A percentile compares a stretch with the other conserved stretches of the same genome.
Evolutionary conservation across 2,797 vertebrate genomes (phyloP).

Genomic region (Sebastiscus tertius): DNA sequence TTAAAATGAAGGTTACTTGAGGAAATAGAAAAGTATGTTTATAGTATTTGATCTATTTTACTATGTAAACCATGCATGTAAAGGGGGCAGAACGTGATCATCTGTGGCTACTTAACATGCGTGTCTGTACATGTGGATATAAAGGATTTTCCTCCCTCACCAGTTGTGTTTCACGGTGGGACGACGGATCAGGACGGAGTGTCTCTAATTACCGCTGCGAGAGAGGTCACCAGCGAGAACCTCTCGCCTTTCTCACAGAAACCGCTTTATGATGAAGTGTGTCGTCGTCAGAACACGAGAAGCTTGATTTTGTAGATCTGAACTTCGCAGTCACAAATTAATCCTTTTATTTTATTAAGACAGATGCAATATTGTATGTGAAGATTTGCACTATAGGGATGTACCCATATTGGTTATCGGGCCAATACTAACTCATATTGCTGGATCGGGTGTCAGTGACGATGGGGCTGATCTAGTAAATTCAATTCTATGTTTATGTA

Average conservation of each 20-base stretch:
- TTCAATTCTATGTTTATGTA: background rate
- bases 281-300: background rate
- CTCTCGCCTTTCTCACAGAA: conserved; percentile 27
- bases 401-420: background rate
- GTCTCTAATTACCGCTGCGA: conserved; percentile 64
- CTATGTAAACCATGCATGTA: conserved; percentile 12
- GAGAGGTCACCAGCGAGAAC: conserved; percentile 38
- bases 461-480: background rate
- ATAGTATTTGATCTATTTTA: background rate
- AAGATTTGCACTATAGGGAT: background rate
- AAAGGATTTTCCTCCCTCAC: conserved; percentile 1
- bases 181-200: conserved; percentile 27
- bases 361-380: background rate
- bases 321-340: background rate
- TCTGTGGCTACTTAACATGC: background rate
- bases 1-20: background rate
- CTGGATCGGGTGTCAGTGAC: background rate
- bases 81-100: background rate
- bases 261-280: conserved; percentile 11
- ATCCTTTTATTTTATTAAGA: background rate
- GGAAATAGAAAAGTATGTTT: conserved; percentile 5
- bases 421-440: too few species aligned
- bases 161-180: conserved; percentile 1
- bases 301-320: background rate
- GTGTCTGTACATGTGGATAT: background rate